A percentile compares a stretch with the other conserved stretches of the same genome.
phyloP scores from a whole-genome alignment of 23 tunicate species.

The Aplidium turbinatum region DNA sequence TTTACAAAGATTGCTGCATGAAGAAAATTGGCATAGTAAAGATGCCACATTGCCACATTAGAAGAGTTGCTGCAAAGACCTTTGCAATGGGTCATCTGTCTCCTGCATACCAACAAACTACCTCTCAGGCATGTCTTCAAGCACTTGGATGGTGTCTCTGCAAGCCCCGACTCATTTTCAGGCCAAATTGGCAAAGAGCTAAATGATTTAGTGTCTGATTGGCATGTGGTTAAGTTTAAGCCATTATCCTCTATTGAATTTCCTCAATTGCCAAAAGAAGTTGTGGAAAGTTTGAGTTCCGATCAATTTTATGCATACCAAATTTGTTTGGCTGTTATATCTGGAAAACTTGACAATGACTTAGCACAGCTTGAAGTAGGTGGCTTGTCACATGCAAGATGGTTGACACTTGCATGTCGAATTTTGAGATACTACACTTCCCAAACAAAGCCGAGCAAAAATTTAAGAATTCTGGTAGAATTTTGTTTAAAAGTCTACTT shows the following conservation, averaged over 20 bases:
- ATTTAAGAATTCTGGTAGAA: constrained; percentile 6
- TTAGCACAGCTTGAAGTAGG: constrained; percentile 26
- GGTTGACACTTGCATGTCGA: too few relatives aligned
- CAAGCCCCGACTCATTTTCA: constrained; percentile 28
- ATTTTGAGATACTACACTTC: constrained; percentile 18
- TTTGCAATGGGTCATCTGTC: constrained; percentile 36
- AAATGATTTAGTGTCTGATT: constrained; percentile 35
- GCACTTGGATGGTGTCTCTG: constrained; percentile 22
- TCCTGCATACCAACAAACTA: constrained; percentile 22
- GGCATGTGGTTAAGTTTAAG: constrained; percentile 21
- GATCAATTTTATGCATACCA: constrained; percentile 39
- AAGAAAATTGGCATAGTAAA: constrained; percentile 7
- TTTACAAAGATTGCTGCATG: constrained; percentile 18
- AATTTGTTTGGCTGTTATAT: constrained; percentile 31
- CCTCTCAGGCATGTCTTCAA: constrained; percentile 36
- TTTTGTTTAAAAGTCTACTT: constrained; percentile 15
- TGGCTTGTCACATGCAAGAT: too few relatives aligned
- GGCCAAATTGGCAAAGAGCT: constrained; percentile 32
- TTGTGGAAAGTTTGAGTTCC: constrained; percentile 25
- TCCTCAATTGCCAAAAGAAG: constrained; percentile 32
- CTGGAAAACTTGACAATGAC: constrained; percentile 31
- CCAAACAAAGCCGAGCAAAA: constrained; percentile 8
- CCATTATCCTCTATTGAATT: constrained; percentile 2
- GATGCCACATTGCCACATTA: too few relatives aligned
- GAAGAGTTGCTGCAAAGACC: constrained; percentile 46